Conservation (phyloP, 2,113 vertebrate species). For the Phyllopteryx taeniolatus region DNA sequence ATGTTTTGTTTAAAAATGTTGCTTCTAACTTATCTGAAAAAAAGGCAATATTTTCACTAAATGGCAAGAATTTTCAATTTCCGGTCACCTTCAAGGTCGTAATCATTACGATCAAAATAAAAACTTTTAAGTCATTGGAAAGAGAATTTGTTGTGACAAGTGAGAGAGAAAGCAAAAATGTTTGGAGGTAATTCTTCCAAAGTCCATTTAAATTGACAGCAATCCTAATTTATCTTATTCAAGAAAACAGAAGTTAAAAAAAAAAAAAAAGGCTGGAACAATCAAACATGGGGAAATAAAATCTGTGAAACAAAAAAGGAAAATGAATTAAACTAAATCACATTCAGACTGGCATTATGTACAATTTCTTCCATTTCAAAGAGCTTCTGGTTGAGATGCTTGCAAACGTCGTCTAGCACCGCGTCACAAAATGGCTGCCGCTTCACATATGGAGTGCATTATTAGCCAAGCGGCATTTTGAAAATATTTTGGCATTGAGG, state of each 20-base stretch:
- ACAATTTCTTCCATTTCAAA: neutral
- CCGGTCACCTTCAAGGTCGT: neutral
- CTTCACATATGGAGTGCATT: neutral
- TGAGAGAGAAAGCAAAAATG: neutral
- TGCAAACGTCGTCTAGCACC: neutral
- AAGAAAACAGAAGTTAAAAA: constrained; percentile 3
- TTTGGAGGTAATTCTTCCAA: constrained; percentile 1
- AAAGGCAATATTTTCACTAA: too few relatives aligned
- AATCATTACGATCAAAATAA: too few relatives aligned
- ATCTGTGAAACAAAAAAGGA: constrained; percentile 20
- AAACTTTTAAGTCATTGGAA: too few relatives aligned
- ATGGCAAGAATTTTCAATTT: too few relatives aligned
- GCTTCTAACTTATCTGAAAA: neutral
- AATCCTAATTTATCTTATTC: constrained; percentile 1
- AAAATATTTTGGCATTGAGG: neutral
- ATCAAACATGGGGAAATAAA: constrained; percentile 15
- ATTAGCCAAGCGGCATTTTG: neutral
- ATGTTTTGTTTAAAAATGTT: neutral
- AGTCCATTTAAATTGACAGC: constrained; percentile 14
- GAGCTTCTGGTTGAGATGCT: neutral
- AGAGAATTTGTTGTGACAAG: neutral
- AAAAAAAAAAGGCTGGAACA: constrained; percentile 11
- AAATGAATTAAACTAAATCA: constrained; percentile 13
- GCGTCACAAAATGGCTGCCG: neutral
- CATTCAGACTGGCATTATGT: constrained; percentile 31